Conservation (phyloP, 2,888 invertebrate genomes). For the Deilephila elpenor region DNA sequence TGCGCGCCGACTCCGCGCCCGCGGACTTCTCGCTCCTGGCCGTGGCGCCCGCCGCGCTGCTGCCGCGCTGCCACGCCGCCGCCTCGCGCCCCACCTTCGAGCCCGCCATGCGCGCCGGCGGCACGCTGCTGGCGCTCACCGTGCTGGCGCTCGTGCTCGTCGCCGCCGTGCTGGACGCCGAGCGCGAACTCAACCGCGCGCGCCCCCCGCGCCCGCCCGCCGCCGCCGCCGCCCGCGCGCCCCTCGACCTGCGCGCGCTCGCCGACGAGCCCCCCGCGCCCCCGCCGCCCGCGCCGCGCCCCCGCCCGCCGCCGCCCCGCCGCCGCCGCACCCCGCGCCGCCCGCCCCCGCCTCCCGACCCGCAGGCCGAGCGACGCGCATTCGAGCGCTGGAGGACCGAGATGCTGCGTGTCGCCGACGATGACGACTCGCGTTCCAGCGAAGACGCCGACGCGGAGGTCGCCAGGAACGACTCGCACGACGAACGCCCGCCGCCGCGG, state of each 20-base stretch:
- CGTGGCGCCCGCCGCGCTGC: conserved; percentile 56
- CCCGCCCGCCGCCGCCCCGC: conserved; percentile 40
- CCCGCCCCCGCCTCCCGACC: conserved; percentile 50
- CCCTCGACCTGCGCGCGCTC: conserved; percentile 52
- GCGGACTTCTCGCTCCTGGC: conserved; percentile 55
- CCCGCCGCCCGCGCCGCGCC: conserved; percentile 37
- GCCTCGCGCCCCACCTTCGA: conserved; percentile 82
- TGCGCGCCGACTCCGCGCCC: conserved; percentile 52
- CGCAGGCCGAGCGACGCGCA: conserved; percentile 65
- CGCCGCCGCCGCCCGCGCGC: conserved; percentile 45
- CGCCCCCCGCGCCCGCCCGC: conserved; percentile 42
- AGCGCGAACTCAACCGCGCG: conserved; percentile 54
- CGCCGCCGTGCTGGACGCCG: conserved; percentile 63
- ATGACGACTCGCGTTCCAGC: conserved; percentile 61
- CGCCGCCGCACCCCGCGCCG: conserved; percentile 50
- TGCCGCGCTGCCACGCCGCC: conserved; percentile 50
- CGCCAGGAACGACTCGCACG: conserved; percentile 35
- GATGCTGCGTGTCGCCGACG: conserved; percentile 55
- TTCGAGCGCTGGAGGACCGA: conserved; percentile 73
- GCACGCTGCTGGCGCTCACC: conserved; percentile 58
- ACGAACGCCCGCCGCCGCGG: conserved; percentile 31
- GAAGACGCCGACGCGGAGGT: conserved; percentile 54
- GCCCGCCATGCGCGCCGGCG: conserved; percentile 82
- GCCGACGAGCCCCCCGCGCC: conserved; percentile 39
- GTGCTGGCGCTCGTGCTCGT: conserved; percentile 62